These are phyloP conservation scores for Patella ulyssiponensis DNA, from an alignment of 2,888 invertebrate genomes.

Conservation along the genomic window DNA sequence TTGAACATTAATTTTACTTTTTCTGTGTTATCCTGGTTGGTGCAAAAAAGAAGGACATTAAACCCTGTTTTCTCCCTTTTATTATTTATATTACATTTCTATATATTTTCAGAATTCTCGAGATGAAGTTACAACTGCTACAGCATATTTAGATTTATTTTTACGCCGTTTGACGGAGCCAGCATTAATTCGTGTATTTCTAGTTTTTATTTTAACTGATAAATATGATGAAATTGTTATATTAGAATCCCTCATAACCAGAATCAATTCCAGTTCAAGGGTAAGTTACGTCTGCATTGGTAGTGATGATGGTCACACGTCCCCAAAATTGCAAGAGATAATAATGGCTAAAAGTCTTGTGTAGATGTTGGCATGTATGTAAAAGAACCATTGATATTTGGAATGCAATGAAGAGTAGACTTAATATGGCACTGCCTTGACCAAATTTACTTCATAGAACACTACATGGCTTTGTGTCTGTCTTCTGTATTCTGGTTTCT, in stretches of 20 bases:
- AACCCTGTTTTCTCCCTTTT: too few species aligned
- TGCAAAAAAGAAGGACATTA: too few species aligned
- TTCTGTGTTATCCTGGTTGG: too few species aligned
- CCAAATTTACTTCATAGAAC: too few species aligned
- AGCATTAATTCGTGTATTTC: constrained; percentile 84
- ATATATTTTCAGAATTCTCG: constrained; percentile 83
- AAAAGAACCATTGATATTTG: background rate
- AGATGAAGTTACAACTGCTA: constrained; percentile 91
- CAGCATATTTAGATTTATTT: constrained; percentile 92
- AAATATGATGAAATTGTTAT: constrained; percentile 89
- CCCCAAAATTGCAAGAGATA: too few species aligned
- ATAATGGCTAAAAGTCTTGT: background rate
- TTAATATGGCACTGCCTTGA: background rate
- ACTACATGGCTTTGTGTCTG: background rate
- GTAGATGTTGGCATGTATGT: too few species aligned
- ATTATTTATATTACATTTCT: too few species aligned
- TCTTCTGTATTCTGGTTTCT: background rate
- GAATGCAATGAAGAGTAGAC: background rate
- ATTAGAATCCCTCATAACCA: constrained; percentile 84
- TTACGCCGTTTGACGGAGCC: constrained; percentile 89
- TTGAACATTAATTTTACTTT: too few species aligned
- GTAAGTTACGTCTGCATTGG: constrained; percentile 72
- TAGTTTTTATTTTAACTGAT: constrained; percentile 84
- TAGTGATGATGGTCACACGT: too few species aligned
- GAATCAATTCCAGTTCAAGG: constrained; percentile 83